phyloP scores from a whole-genome alignment of 2,113 vertebrate genomes.

The Chionis minor region DNA sequence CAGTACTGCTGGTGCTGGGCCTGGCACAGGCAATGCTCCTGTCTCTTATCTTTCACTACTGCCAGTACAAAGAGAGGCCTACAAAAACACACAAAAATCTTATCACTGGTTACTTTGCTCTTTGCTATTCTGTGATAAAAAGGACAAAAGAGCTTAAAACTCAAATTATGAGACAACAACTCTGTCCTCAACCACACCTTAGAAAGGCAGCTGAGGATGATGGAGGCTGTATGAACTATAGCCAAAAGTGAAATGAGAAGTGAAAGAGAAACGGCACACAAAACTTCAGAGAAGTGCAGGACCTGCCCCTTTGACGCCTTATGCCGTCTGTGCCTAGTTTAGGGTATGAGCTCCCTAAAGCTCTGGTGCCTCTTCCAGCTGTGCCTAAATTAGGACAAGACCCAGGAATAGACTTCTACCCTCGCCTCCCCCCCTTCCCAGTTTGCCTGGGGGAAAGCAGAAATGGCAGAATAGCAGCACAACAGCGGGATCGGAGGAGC shows the following conservation, averaged over 20 bases:
- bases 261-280: not conserved
- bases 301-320: not conserved
- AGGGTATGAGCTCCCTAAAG: not conserved
- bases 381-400: not conserved
- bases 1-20: not conserved
- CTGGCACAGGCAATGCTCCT: not conserved
- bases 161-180: not conserved
- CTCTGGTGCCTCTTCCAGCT: not conserved
- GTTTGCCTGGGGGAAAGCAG: not conserved
- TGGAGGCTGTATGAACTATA: not conserved
- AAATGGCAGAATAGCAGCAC: not conserved
- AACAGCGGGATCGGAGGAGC: not conserved
- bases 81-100: not conserved
- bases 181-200: not conserved
- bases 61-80: not conserved
- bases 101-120: not conserved
- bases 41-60: not conserved
- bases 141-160: not conserved
- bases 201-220: not conserved
- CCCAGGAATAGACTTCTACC: not conserved
- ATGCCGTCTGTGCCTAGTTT: not conserved
- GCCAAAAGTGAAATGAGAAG: not conserved
- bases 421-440: not conserved
- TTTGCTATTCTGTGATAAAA: not conserved
- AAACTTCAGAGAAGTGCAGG: not conserved